Base-by-base conservation (phyloP, 1,140 invertebrate species). In the Bilobella aurantiaca region DNA sequence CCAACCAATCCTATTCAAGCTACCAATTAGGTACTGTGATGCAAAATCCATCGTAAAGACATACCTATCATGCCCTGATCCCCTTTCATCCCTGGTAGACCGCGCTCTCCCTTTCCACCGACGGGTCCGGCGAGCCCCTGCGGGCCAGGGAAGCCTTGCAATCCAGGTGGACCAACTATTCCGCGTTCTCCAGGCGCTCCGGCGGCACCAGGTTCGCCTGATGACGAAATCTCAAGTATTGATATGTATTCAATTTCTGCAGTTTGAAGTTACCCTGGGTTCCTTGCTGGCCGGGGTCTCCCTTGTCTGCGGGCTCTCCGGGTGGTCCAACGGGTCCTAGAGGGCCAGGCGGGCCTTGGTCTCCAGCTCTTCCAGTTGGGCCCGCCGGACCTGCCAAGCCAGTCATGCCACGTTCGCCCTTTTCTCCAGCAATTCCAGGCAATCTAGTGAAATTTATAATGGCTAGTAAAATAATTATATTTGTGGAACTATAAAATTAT, bases 81-180 rank as follows among this genome's bases (percentile, higher is more conserved):
- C 68, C 87, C 87, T 76, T 88, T 88, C 14, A 80, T 74, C 23
- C 88, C 88, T 18, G 77, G 73, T 65, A 84, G 80, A 47, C 87
- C 87, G 71, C 84, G 78, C 68, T 88, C 86, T 62, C 89, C 89
- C 76, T 90, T 89, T 0, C 82, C 73, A 37, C 88, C 89, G 1
- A 84, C 81, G 69, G 82, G 77, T 60, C 87, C 89, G 37, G 83
- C 78, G 29, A 84, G 75, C 31, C 89, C 65, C 46, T 65, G 66
- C n/a, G 66, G 66, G 5, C 69, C 69, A 30, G 69, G 69, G 66
- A 71, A 71, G 5, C 66, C 73, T 69, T 81, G 81, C 18, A 78
- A 67, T 58, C 85, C 85, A 69, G 80, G 81, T 42, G 81, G 77
- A 59, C 85, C 83, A 61, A 78, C 74, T 25, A 76, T 74, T 30